Percentiles rank a stretch among this genome's conserved stretches.
Evolutionary conservation across 2,888 invertebrate species (phyloP).

Genomic region (Drymonia ruficornis): DNA sequence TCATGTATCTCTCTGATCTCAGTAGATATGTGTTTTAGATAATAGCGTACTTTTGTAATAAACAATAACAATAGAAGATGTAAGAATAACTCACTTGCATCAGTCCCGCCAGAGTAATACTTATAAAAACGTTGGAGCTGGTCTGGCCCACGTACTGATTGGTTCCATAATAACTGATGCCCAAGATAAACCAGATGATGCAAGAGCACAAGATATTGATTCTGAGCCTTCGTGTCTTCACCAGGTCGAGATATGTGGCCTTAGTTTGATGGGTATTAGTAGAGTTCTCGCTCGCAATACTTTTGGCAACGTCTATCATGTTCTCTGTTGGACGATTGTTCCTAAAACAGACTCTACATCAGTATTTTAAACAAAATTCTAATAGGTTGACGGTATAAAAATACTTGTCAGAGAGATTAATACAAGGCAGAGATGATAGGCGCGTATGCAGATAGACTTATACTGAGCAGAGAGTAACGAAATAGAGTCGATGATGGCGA

Average conservation of each 20-base stretch:
- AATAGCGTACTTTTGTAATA: too few species aligned
- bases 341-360: constrained; percentile 40
- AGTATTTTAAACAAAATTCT: background rate
- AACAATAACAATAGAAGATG: too few species aligned
- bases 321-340: constrained; percentile 70
- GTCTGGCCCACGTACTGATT: constrained; percentile 91
- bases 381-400: too few species aligned
- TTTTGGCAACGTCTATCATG: constrained; percentile 51
- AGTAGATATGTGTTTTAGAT: too few species aligned
- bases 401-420: too few species aligned
- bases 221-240: constrained; percentile 85
- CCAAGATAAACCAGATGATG: constrained; percentile 90
- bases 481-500: too few species aligned
- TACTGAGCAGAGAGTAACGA: too few species aligned
- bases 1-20: background rate
- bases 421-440: too few species aligned
- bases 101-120: constrained; percentile 86
- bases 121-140: constrained; percentile 90
- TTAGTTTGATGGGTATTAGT: constrained; percentile 43
- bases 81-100: constrained; percentile 48
- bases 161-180: constrained; percentile 92
- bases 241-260: constrained; percentile 84
- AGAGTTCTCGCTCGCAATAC: constrained; percentile 68
- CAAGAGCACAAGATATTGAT: constrained; percentile 86
- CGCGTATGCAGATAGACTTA: too few species aligned